Conservation (phyloP, 2,113 vertebrate genomes). For the Corythaeola cristata region DNA sequence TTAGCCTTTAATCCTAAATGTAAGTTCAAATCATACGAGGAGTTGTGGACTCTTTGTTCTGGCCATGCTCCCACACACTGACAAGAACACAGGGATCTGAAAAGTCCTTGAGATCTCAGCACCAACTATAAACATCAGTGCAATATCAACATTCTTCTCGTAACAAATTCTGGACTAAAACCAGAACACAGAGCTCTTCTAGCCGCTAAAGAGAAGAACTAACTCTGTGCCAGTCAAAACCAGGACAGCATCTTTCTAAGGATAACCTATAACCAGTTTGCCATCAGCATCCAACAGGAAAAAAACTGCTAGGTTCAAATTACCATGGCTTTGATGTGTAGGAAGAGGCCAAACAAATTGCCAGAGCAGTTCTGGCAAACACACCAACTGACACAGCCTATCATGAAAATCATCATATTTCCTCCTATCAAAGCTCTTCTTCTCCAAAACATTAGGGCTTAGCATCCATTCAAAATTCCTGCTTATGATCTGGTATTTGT, state of each 20-base stretch:
- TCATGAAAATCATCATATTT: not conserved
- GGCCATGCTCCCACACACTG: no score
- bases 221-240: no score
- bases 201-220: no score
- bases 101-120: no score
- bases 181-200: no score
- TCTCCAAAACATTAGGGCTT: not conserved
- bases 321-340: not conserved
- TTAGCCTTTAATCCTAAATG: no score
- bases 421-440: not conserved
- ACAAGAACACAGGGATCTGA: no score
- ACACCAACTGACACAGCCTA: not conserved
- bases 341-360: not conserved
- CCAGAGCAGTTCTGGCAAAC: not conserved
- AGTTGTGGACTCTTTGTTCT: no score
- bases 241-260: not conserved
- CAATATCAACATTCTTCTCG: no score
- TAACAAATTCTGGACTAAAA: no score
- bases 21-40: no score
- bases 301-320: not conserved
- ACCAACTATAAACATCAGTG: no score
- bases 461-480: not conserved
- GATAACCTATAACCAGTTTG: not conserved
- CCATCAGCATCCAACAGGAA: rapidly evolving
- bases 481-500: not conserved